Evolutionary conservation across 2,888 invertebrate species (phyloP), one percentile per base, ranked within the genome.

Genomic region (Acleris cristana): DNA sequence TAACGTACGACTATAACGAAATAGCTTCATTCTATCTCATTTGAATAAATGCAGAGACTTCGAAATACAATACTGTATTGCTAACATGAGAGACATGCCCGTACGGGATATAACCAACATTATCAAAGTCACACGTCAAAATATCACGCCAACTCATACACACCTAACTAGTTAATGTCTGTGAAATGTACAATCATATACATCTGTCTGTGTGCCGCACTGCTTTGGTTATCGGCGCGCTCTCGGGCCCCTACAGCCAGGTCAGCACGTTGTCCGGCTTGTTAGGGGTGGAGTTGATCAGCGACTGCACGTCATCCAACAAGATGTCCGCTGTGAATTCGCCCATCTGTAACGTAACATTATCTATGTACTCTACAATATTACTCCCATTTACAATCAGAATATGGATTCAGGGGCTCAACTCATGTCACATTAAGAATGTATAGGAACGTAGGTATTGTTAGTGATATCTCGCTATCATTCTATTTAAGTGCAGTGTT

Each of bases 291-390:
- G 98, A 96, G 93, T 96, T 97, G 84, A 98, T 97, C 83, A 98
- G 94, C 76, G 96, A 97, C 91, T 98, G 97, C 84, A 98, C 97
- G 89, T 96, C 96, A 81, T 97, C 97, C 89, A 98, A 93, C 85
- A 98, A 94, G 85, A 97, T 96, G 87, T 97, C 97, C 89, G 94
- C 96, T 83, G 96, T 95, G 87, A 98, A 96, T 89, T 97, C 97
- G 82, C 96, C 95, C 84, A 97, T 93, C 96, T 96, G 93, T 71
- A 94, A 94, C 72, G 71, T 73, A 76, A 76, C 14, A 4, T 69
- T 55, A 26, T 14, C n/a, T 5, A 12, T n/a, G 51, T 57, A 30
- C 30, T 34, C 34, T n/a, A n/a, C 10, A 18, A n/a, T 54, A 40
- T 16, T 34, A 19, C 56, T 59, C 44, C 14, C 34, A 23, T 14